Conservation (phyloP, 1,140 invertebrate species). For the Trachymyrmex septentrionalis region DNA sequence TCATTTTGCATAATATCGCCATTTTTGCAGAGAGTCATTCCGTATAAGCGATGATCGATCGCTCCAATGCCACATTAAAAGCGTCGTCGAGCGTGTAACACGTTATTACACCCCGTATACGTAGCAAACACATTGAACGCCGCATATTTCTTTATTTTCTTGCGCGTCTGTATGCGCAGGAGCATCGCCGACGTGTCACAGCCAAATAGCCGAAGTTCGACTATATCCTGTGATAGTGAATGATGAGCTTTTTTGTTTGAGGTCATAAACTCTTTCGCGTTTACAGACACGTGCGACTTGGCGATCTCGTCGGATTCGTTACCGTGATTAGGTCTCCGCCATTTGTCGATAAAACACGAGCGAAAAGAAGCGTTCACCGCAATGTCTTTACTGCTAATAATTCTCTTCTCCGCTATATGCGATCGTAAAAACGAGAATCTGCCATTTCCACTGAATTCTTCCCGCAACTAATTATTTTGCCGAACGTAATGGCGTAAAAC, state of each 20-base stretch:
- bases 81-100: not conserved
- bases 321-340: slow-evolving; percentile 53
- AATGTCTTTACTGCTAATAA: slow-evolving; percentile 5
- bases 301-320: slow-evolving; percentile 70
- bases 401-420: not conserved
- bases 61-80: slow-evolving; percentile 16
- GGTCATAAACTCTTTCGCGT: slow-evolving; percentile 53
- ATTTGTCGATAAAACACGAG: slow-evolving; percentile 37
- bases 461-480: slow-evolving; percentile 44
- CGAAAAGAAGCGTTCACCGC: slow-evolving; percentile 11
- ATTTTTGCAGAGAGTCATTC: slow-evolving; percentile 8
- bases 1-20: slow-evolving; percentile 30
- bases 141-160: slow-evolving; percentile 15
- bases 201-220: slow-evolving; percentile 45
- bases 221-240: slow-evolving; percentile 65
- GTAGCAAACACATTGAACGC: slow-evolving; percentile 7
- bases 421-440: not conserved
- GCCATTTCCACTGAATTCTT: not conserved
- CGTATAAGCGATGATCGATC: slow-evolving; percentile 32
- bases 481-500: not conserved
- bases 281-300: slow-evolving; percentile 66
- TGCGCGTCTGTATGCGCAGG: not conserved
- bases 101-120: slow-evolving; percentile 49
- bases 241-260: slow-evolving; percentile 64
- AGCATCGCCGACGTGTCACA: slow-evolving; percentile 29